Evolutionary conservation across 2,113 vertebrate genomes (phyloP).

Genomic region (Tenebrosternarchus preto): DNA sequence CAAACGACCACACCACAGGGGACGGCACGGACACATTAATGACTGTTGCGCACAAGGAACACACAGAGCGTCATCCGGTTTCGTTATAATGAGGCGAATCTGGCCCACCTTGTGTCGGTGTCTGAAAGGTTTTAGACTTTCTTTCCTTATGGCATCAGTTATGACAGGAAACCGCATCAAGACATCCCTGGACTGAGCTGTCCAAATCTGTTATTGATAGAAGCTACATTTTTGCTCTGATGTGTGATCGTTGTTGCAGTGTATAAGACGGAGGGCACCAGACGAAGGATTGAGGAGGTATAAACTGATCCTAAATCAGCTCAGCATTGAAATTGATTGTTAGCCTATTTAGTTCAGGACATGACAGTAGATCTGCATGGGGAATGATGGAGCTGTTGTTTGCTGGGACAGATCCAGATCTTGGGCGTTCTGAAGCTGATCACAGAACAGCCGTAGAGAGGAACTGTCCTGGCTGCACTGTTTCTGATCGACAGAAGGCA

Average conservation of each 20-base stretch:
- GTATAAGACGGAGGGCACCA: neutral
- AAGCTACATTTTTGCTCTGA: constrained; percentile 1
- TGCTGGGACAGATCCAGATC: too few species aligned
- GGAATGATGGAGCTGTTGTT: too few species aligned
- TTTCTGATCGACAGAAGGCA: too few species aligned
- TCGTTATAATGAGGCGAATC: constrained; percentile 17
- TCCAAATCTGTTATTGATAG: neutral
- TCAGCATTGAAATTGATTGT: neutral
- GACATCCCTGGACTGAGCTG: neutral
- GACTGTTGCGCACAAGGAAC: constrained; percentile 26
- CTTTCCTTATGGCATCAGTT: neutral
- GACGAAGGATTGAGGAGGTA: neutral
- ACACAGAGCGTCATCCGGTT: constrained; percentile 20
- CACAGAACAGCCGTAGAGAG: too few species aligned
- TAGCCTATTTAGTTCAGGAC: neutral
- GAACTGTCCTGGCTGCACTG: too few species aligned
- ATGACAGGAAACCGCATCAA: neutral
- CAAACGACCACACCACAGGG: constrained; percentile 15
- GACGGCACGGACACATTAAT: constrained; percentile 42
- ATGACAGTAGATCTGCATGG: neutral
- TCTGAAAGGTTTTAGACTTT: constrained; percentile 21
- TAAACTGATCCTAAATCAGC: neutral
- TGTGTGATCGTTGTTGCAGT: neutral
- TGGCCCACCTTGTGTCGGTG: constrained; percentile 28
- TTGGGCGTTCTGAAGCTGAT: too few species aligned